Evolutionary conservation across 2,888 invertebrate species (phyloP).

Genomic region (Marasmarcha lunaedactyla): DNA sequence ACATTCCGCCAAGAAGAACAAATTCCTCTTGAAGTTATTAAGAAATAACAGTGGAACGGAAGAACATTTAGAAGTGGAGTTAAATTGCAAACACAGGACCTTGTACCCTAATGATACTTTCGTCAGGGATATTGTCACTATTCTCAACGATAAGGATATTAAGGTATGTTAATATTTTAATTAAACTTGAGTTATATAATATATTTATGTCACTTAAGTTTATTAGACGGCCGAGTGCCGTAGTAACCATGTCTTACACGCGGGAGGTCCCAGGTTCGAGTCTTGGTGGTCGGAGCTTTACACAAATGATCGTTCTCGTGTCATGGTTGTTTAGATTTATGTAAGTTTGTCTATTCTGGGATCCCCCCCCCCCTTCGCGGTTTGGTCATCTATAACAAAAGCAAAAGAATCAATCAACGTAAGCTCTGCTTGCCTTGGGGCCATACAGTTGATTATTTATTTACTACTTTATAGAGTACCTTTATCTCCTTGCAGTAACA

Average conservation of each 20-base stretch:
- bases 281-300: too few relatives aligned
- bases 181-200: background rate
- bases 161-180: slow-evolving; percentile 31
- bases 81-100: slow-evolving; percentile 36
- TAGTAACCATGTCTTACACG: background rate
- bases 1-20: slow-evolving; percentile 29
- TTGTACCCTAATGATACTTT: slow-evolving; percentile 48
- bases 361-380: too few relatives aligned
- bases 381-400: too few relatives aligned
- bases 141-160: slow-evolving; percentile 43
- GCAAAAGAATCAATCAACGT: too few relatives aligned
- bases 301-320: too few relatives aligned
- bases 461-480: too few relatives aligned
- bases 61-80: slow-evolving; percentile 46
- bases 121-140: slow-evolving; percentile 47
- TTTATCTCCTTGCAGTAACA: too few relatives aligned
- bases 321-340: too few relatives aligned
- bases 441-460: too few relatives aligned
- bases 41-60: slow-evolving; percentile 28
- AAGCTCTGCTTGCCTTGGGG: too few relatives aligned
- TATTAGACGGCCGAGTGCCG: background rate
- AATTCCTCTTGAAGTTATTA: slow-evolving; percentile 42
- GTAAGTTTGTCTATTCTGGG: too few relatives aligned
- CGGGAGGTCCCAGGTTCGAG: too few relatives aligned
- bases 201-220: background rate